These are phyloP conservation scores for Synergus gifuensis DNA, from an alignment of 2,888 invertebrate species.

Conservation along the genomic window DNA sequence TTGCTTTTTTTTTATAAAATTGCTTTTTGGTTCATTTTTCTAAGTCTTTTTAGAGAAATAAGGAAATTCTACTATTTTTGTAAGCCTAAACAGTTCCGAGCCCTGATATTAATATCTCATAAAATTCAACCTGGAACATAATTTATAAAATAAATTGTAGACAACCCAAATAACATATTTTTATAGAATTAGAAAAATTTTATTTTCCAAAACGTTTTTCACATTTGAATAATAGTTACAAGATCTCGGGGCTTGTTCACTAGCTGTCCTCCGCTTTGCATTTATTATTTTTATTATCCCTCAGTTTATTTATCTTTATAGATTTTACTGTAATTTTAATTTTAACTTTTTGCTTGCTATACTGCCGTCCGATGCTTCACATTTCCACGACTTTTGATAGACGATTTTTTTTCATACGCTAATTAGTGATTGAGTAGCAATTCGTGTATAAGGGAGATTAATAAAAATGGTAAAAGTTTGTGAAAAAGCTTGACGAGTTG, in stretches of 20 bases:
- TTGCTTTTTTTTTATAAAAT: too few relatives aligned
- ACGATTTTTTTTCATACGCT: conserved; percentile 22
- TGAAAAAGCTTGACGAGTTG: background rate
- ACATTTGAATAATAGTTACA: conserved; percentile 49
- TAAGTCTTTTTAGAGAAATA: too few relatives aligned
- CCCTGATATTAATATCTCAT: background rate
- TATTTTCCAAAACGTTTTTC: conserved; percentile 28
- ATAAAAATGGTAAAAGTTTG: conserved; percentile 18
- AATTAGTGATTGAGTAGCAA: conserved; percentile 23
- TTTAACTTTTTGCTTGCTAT: conserved; percentile 27
- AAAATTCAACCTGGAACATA: background rate
- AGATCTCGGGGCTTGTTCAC: conserved; percentile 55
- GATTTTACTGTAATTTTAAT: background rate
- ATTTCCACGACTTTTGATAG: conserved; percentile 37
- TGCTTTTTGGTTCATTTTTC: too few relatives aligned
- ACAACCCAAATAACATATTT: background rate
- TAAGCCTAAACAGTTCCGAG: too few relatives aligned
- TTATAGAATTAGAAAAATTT: background rate
- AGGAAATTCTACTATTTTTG: background rate
- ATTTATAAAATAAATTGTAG: background rate
- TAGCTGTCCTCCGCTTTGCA: conserved; percentile 21
- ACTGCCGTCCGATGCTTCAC: conserved; percentile 35
- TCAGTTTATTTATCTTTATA: background rate
- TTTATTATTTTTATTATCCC: conserved; percentile 14
- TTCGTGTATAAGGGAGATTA: conserved; percentile 21